phyloP scores from a whole-genome alignment of 2,888 invertebrate genomes.

The Lissonota sp. region DNA sequence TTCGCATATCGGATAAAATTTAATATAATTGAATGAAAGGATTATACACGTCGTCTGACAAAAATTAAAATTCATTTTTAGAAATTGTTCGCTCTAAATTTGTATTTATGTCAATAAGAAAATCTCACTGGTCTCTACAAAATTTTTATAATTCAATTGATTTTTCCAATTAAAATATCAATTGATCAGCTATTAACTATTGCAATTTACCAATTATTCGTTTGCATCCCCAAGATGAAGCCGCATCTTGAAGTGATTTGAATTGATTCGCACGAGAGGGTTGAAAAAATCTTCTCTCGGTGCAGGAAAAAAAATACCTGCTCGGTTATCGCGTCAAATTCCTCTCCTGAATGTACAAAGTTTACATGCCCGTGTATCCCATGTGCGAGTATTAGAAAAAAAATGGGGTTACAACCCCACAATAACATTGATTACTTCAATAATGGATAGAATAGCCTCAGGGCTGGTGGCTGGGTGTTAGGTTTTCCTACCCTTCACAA shows the following conservation, averaged over 20 bases:
- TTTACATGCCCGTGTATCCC: conserved; percentile 74
- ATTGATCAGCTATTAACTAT: too few species aligned
- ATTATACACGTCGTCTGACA: too few species aligned
- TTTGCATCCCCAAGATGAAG: neutral
- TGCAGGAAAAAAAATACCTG: conserved; percentile 65
- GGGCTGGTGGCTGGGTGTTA: conserved; percentile 82
- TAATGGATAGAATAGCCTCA: conserved; percentile 81
- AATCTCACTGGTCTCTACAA: too few species aligned
- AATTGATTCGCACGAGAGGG: neutral
- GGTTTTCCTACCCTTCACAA: conserved; percentile 80
- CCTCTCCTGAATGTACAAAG: conserved; percentile 25
- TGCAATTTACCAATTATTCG: neutral
- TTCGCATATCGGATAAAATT: too few species aligned
- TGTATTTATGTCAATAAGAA: too few species aligned
- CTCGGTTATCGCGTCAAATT: conserved; percentile 65
- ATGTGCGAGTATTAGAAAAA: conserved; percentile 34
- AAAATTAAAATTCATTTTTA: too few species aligned
- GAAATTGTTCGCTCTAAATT: too few species aligned
- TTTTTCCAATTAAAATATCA: too few species aligned
- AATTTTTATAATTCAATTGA: too few species aligned
- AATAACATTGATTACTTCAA: conserved; percentile 83
- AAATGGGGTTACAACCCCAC: conserved; percentile 72
- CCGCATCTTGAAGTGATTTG: neutral
- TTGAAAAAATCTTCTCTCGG: conserved; percentile 24
- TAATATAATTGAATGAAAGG: too few species aligned